Percentiles rank a stretch among this genome's conserved stretches.
phyloP scores from a whole-genome alignment of 2,888 invertebrate species.

The Aproaerema taeniolella region DNA sequence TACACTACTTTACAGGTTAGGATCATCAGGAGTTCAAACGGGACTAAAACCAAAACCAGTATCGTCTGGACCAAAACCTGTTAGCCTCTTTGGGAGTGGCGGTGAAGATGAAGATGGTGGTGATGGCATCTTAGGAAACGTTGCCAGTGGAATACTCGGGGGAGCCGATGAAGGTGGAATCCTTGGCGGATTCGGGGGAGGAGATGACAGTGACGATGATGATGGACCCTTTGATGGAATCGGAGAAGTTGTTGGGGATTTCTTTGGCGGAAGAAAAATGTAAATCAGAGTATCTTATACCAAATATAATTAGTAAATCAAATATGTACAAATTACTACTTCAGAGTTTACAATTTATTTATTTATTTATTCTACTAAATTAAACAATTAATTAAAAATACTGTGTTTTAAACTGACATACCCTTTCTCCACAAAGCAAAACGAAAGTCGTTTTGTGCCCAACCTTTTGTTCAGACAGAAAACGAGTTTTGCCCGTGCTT shows the following conservation, averaged over 20 bases:
- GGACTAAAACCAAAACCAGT: constrained; percentile 64
- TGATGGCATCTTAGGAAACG: constrained; percentile 44
- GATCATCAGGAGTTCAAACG: constrained; percentile 60
- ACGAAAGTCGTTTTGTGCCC: constrained; percentile 3
- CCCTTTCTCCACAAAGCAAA: constrained; percentile 1
- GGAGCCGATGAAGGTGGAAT: constrained; percentile 25
- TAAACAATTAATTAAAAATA: neutral
- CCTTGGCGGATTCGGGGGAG: constrained; percentile 22
- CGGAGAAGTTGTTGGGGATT: constrained; percentile 59
- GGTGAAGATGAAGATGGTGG: constrained; percentile 38
- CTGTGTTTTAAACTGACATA: neutral
- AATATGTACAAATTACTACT: too few species aligned
- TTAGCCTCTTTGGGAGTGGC: constrained; percentile 53
- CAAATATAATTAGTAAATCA: too few species aligned
- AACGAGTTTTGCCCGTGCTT: neutral
- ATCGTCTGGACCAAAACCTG: constrained; percentile 55
- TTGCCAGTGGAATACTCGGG: constrained; percentile 36
- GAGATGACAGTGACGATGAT: constrained; percentile 31
- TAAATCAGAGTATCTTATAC: too few species aligned
- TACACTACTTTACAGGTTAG: constrained; percentile 51
- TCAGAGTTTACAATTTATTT: too few species aligned
- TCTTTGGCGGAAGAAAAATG: constrained; percentile 41
- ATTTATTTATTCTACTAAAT: neutral
- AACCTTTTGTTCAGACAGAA: neutral
- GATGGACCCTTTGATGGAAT: constrained; percentile 55